Evolutionary conservation across 2,113 vertebrate species (phyloP), one percentile per base, ranked within the genome.

Genomic region (Xiphias gladius): DNA sequence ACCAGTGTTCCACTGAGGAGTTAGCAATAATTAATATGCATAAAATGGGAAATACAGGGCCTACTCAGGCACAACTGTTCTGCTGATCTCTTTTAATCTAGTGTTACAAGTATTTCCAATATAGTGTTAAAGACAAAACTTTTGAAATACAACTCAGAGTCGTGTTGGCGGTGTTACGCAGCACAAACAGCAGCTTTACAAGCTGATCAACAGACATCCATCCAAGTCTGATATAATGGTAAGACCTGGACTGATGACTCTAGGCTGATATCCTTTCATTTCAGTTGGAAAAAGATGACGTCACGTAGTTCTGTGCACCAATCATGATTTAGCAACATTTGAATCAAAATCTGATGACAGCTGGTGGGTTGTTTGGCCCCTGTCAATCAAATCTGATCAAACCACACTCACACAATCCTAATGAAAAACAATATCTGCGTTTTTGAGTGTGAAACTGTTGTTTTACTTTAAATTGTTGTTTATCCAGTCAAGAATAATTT

Each of bases 21-120:
- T 76, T 22, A 68, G 39, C 30, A 2, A 39, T 68, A 57, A 76
- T 84, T 24, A 73, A 87, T 76, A 73, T 84, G 80, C 85, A 84
- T 73, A 41, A 41, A 43, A 68, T 75, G 76, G 76, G 80, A 79
- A 61, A 72, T 54, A n/a, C 24, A 43, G 46, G 30, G 57, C 5
- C 46, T 20, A 46, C 52, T 55, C 6, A 61, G 50, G 48, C 70
- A 63, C 63, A 69, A 39, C 28, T 35, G 48, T 68, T 76, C 80
- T 68, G 70, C 24, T 13, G n/a, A 57, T 28, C 66, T 73, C 7
- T 73, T 80, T 58, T 73, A 80, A 80, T 71, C 37, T n/a, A 19
- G 26, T 14, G 22, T 69, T 58, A 48, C 63, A 78, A 48, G 28
- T 24, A 43, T 69, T 52, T 52, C 50, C 22, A 22, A 52, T 50